A percentile compares a stretch with the other conserved stretches of the same genome.
Evolutionary conservation across 2,797 vertebrate genomes (phyloP).

Genomic region (Squalus acanthias): DNA sequence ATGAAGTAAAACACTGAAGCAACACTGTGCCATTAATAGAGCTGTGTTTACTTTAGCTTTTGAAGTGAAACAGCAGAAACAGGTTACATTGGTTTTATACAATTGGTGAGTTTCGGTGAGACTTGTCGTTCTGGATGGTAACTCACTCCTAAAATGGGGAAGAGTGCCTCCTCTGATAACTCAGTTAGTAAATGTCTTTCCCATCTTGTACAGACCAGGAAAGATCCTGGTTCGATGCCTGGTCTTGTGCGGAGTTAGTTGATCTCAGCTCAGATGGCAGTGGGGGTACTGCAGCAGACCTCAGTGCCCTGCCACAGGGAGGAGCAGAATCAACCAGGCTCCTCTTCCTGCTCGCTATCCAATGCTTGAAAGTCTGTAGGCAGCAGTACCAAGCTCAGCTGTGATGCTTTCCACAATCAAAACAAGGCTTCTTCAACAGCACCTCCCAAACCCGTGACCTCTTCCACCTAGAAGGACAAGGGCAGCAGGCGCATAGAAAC

Average conservation of each 20-base stretch:
- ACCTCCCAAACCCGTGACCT: too few species aligned
- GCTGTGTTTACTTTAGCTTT: not conserved
- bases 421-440: too few species aligned
- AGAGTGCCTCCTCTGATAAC: not conserved
- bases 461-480: too few species aligned
- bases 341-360: not conserved
- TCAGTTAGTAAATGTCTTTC: not conserved
- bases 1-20: not conserved
- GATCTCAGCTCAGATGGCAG: not conserved
- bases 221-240: not conserved
- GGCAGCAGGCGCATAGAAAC: too few species aligned
- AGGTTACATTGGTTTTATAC: not conserved
- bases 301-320: not conserved
- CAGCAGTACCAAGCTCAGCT: not conserved
- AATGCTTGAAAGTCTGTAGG: not conserved
- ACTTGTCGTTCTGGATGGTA: not conserved
- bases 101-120: not conserved
- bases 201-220: not conserved
- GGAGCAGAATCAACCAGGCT: not conserved
- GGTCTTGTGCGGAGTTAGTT: not conserved
- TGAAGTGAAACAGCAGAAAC: not conserved
- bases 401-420: not conserved
- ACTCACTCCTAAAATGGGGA: not conserved
- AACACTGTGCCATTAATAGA: not conserved
- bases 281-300: not conserved